phyloP scores from a whole-genome alignment of 2,888 invertebrate genomes.

The Hypercompe scribonia region DNA sequence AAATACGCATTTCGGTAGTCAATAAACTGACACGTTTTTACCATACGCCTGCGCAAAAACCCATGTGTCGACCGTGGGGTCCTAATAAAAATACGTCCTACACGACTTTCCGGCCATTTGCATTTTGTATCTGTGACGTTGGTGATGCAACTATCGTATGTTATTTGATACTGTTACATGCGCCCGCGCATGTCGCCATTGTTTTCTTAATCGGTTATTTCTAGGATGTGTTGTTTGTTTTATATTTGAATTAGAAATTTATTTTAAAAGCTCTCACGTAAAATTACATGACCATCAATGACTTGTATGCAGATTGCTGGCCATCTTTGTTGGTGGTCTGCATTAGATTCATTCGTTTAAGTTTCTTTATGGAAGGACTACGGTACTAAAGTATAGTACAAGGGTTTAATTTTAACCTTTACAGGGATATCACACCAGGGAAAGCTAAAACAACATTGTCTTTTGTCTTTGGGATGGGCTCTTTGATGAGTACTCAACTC shows the following conservation, averaged over 20 bases:
- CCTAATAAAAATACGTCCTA: constrained; percentile 67
- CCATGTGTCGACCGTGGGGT: constrained; percentile 39
- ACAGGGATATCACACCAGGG: background rate
- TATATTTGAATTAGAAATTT: constrained; percentile 7
- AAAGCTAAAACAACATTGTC: background rate
- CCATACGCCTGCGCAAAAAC: constrained; percentile 53
- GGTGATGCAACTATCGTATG: constrained; percentile 34
- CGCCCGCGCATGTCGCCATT: constrained; percentile 32
- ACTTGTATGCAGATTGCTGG: constrained; percentile 10
- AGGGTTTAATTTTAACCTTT: background rate
- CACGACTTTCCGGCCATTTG: constrained; percentile 70
- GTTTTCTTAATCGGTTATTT: constrained; percentile 45
- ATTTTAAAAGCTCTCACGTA: background rate
- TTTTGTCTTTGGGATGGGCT: background rate
- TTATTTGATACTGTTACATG: constrained; percentile 46
- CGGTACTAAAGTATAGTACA: background rate
- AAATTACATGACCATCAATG: background rate
- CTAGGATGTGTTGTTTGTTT: constrained; percentile 23
- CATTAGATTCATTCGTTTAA: background rate
- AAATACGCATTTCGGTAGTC: constrained; percentile 21
- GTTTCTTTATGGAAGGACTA: background rate
- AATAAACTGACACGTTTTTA: constrained; percentile 27
- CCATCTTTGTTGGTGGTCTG: too few relatives aligned
- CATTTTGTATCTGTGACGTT: constrained; percentile 60
- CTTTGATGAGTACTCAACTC: background rate